Base-by-base conservation (phyloP, 2,888 invertebrate species). In the Tupiocoris notatus region DNA sequence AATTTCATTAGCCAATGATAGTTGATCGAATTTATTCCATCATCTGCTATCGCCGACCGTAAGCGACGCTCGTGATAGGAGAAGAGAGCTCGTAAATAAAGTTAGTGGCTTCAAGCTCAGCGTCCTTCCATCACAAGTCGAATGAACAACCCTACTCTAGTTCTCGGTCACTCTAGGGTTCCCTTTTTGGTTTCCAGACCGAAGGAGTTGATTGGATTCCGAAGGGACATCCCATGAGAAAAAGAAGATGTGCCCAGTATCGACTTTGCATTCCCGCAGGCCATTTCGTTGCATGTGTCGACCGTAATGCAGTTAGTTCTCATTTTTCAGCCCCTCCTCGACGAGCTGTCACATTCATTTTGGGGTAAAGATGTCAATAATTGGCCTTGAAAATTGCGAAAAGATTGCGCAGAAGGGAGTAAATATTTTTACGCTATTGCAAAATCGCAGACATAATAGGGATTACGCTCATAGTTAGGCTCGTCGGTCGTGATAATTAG, bases 181-280 rank as follows among this genome's bases (percentile, higher is more conserved):
- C 70, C 59, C 25, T 59, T 70, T 59, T 70, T 17, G 70, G 70
- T 57, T 58, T 59, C 17, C 39, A 23, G 23, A 18, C 17, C 70
- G 23, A 70, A 59, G 59, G 59, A 70, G 59, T 24, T 70, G 70
- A 70, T 70, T 70, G 70, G 70, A 70, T 70, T 23, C 16, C 59
- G 59, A 24, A 59, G 70, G 70, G 70, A 58, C 70, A 70, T 70
- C 70, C 70, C 58, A 24, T 6, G 59, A 59, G 59, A 54, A 70
- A 39, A 59, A 70, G 70, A 59, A 70, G 70, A 2, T 59, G 17
- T 1, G 21, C 17, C 9, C 17, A 18, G 65, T 24, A 21, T n/a
- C 21, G 56, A 39, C 20, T 67, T 67, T 57, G 67, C 67, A 67
- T 67, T 67, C 21, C 65, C 16, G 21, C 3, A 3, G 21, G 16